Evolutionary conservation across 2,113 vertebrate species (phyloP), one percentile per base, ranked within the genome.

Genomic region (Coturnix japonica): DNA sequence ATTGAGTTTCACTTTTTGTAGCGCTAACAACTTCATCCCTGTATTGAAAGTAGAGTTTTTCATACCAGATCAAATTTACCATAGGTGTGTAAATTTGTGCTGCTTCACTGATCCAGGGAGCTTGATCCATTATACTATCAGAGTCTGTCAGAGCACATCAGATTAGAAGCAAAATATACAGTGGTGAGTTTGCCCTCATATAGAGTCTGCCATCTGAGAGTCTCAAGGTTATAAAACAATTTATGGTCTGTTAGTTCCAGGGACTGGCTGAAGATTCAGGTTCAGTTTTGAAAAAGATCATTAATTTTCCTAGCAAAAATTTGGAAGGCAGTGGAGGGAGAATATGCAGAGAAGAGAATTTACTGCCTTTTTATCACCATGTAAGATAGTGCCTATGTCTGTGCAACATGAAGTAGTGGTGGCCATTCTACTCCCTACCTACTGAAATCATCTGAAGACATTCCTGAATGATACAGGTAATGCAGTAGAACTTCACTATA

Each of bases 141-240:
- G 30, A 54, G 6, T 28, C 33, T 39, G 53, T 65, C 51, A 92
- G 57, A 35, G 63, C 37, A 61, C 15, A 64, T 67, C 51, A 60
- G 17, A 17, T 53, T 53, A 43, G 33, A 77, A 60, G 20, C 22
- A 91, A 90, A 93, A 83, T 61, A n/a, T 26, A 59, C 47, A 84
- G 23, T 17, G 22, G 3, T n/a, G 25, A 20, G 43, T 71, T 51
- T 83, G 17, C 64, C 54, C 33, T 70, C 31, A 41, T n/a, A 37
- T 0, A 44, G 47, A 74, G 2, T 12, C 43, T 74, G 51, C 16
- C 47, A 44, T 7, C 47, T 37, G 21, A 51, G 23, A 67, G 5
- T 51, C 57, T 81, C 84, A 79, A 94, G 80, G 57, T 84, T 74
- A 88, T 86, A 39, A 84, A 88, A 74, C 10, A 71, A 56, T 71